Evolutionary conservation across 2,113 vertebrate species (phyloP).

Genomic region (Spea bombifrons): DNA sequence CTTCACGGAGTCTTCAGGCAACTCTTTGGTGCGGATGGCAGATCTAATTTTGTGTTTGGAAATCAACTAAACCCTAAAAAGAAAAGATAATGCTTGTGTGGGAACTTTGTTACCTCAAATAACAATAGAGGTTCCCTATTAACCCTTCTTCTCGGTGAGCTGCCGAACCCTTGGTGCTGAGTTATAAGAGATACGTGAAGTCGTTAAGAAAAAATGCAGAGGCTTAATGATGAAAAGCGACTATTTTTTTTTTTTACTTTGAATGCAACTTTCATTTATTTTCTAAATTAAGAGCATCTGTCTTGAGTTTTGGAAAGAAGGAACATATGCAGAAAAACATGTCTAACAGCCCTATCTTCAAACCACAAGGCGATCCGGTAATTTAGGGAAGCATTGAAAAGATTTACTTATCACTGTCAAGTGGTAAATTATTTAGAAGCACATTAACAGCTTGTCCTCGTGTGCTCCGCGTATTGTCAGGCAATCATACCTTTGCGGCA

Average conservation of each 20-base stretch:
- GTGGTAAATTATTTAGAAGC: slow-evolving; percentile 40
- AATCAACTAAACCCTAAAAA: too few species aligned
- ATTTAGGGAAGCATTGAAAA: slow-evolving; percentile 45
- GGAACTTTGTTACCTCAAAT: too few species aligned
- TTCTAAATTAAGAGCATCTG: slow-evolving; percentile 43
- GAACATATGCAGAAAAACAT: slow-evolving; percentile 43
- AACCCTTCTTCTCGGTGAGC: too few species aligned
- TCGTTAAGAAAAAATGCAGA: not conserved
- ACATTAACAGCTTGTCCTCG: slow-evolving; percentile 42
- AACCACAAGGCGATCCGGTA: slow-evolving; percentile 43
- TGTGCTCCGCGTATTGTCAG: slow-evolving; percentile 41
- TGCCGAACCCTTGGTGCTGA: too few species aligned
- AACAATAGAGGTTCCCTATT: too few species aligned
- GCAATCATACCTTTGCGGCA: slow-evolving; percentile 13
- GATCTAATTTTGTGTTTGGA: too few species aligned
- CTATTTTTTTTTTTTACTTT: not conserved
- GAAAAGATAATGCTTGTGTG: too few species aligned
- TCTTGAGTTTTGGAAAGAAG: slow-evolving; percentile 20
- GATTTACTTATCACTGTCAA: slow-evolving; percentile 44
- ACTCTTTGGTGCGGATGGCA: too few species aligned
- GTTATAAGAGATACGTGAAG: not conserved
- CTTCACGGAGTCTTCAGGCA: too few species aligned
- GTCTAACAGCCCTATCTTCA: slow-evolving; percentile 37
- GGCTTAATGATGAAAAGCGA: not conserved
- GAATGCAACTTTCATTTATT: slow-evolving; percentile 36